Base-by-base conservation (phyloP, 2,888 invertebrate genomes). In the Euzophera pinguis region DNA sequence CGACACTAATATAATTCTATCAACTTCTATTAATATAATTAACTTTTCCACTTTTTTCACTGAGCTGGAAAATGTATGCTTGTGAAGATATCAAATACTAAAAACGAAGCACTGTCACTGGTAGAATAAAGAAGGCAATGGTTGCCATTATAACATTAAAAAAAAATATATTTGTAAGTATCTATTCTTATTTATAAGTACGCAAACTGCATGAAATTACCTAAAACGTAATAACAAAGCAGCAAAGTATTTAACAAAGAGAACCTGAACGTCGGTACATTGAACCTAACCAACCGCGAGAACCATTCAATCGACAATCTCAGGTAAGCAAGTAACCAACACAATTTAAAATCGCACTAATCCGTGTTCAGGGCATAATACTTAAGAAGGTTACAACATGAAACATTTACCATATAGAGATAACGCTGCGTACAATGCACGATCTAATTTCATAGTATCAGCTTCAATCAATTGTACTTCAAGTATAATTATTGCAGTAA, bases 361-460 rank as follows among this genome's bases (percentile, higher is more conserved):
- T 52, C 52, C 52, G 47, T 41, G 22, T 34, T 37, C 43, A 34
- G 16, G 32, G 49, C 45, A 45, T 45, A 16, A 22, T 49, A 13
- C 14, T 39, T 38, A 43, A 49, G 55, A 47, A 42, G 55, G 39
- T 61, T 62, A 57, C 61, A 58, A 58, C 42, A 50, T 55, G 54
- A 32, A 32, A 32, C 32, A 39, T 39, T 8, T 14, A 39, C 3
- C 13, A 14, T 16, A 39, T 16, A 39, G 39, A 39, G 10, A 39
- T 13, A 39, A 38, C 37, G 7, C 39, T 39, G 14, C 32, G 3
- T 32, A 10, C 9, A 9, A 9, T 10, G 32, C 10, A 2, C 32
- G 3, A 4, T 4, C 32, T 7, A 4, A 9, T 32, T 32, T 32
- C 10, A 32, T 32, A 9, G 10, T 3, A 32, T 22, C 22, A 22